These are phyloP conservation scores for Agapornis canus DNA, from an alignment of 2,797 vertebrate species.

Conservation along the genomic window DNA sequence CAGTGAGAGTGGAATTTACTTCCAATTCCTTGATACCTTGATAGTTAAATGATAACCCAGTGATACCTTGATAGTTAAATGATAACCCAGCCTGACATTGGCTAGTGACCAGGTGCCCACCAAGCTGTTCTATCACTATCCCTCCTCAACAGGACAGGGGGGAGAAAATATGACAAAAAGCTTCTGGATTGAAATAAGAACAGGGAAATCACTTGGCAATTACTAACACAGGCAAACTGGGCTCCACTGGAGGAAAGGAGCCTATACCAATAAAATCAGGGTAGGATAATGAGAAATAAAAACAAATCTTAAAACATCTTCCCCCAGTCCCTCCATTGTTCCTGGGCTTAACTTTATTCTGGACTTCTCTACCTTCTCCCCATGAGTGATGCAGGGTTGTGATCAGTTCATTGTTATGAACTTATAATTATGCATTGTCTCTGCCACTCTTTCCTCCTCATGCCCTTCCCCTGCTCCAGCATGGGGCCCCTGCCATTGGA, in stretches of 20 bases:
- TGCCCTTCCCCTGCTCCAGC: neutral
- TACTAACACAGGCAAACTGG: neutral
- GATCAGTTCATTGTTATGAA: neutral
- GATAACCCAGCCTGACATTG: neutral
- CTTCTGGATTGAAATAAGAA: accelerated
- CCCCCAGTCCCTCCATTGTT: neutral
- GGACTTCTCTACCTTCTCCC: neutral
- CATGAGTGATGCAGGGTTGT: accelerated
- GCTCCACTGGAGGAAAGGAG: neutral
- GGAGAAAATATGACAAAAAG: neutral
- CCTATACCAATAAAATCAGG: neutral
- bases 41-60: too few relatives aligned
- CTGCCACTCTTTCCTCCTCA: neutral
- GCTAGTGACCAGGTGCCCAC: accelerated
- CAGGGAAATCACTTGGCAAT: neutral
- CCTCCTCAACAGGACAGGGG: neutral
- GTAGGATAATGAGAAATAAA: neutral
- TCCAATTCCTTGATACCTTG: neutral
- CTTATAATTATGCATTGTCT: neutral
- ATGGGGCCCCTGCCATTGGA: neutral
- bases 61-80: too few relatives aligned
- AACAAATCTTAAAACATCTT: neutral
- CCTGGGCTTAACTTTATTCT: neutral
- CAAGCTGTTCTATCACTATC: neutral
- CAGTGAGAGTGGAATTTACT: neutral